These are phyloP conservation scores for Leiothrix lutea DNA, from an alignment of 2,113 vertebrate genomes.

Conservation along the genomic window DNA sequence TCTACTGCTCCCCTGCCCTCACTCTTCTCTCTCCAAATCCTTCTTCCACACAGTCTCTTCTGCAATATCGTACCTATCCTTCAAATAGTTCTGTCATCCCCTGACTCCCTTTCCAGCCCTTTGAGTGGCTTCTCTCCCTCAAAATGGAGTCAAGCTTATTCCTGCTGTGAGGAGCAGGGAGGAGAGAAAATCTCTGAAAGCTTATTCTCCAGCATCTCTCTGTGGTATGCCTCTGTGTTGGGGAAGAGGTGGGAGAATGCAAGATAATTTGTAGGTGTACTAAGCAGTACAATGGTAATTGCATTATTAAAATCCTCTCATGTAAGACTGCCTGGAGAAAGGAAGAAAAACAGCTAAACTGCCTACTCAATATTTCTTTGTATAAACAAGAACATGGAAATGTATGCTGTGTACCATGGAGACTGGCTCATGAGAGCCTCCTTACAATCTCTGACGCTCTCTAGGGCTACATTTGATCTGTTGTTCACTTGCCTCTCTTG, in stretches of 20 bases:
- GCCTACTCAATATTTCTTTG: constrained; percentile 44
- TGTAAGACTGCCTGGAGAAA: constrained; percentile 30
- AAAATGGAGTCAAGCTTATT: neutral
- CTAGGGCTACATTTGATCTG: neutral
- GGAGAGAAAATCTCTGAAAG: neutral
- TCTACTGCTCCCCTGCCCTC: neutral
- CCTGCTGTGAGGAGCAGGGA: neutral
- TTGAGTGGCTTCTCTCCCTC: neutral
- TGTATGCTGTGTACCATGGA: constrained; percentile 9
- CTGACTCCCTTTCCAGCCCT: neutral
- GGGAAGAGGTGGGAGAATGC: neutral
- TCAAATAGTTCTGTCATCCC: neutral
- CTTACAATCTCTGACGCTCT: neutral
- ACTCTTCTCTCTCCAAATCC: neutral
- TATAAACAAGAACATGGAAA: constrained; percentile 50
- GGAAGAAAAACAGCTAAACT: constrained; percentile 36
- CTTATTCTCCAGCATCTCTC: neutral
- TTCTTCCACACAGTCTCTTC: neutral
- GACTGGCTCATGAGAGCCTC: constrained; percentile 12
- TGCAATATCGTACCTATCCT: neutral
- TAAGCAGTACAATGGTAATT: constrained; percentile 28
- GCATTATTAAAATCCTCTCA: constrained; percentile 47
- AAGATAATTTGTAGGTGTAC: constrained; percentile 33
- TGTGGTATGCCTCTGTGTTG: neutral
- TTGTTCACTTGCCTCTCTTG: neutral